These are phyloP conservation scores for Parnassius orleans DNA, from an alignment of 2,888 invertebrate species.

Conservation along the genomic window DNA sequence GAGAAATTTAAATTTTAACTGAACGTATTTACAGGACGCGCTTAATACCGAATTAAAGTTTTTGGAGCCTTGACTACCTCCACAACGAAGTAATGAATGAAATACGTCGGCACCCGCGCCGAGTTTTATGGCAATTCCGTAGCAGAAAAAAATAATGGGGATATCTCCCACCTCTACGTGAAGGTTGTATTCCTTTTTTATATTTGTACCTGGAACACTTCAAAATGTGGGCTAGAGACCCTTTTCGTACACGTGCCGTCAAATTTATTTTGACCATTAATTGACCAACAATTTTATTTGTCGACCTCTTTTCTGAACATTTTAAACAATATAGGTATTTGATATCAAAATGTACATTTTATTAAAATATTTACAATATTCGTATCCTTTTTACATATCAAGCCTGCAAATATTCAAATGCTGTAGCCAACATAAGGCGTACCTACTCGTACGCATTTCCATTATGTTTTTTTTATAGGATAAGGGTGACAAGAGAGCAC, in stretches of 20 bases:
- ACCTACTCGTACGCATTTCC: too few relatives aligned
- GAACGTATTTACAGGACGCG: not conserved
- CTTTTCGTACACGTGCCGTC: constrained; percentile 69
- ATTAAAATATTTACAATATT: too few relatives aligned
- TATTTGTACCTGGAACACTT: constrained; percentile 62
- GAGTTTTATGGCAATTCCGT: constrained; percentile 64
- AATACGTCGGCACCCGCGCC: constrained; percentile 46
- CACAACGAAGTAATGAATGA: constrained; percentile 63
- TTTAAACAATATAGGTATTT: too few relatives aligned
- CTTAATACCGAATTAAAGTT: constrained; percentile 29
- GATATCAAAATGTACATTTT: too few relatives aligned
- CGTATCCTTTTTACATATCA: too few relatives aligned
- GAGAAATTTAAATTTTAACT: constrained; percentile 28
- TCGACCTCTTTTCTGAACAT: not conserved
- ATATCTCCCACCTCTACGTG: constrained; percentile 61
- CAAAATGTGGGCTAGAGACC: constrained; percentile 30
- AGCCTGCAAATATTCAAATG: too few relatives aligned
- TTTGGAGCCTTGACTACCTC: constrained; percentile 47
- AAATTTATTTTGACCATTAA: constrained; percentile 53
- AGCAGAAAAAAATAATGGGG: constrained; percentile 67
- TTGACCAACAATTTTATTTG: constrained; percentile 30
- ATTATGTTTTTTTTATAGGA: too few relatives aligned
- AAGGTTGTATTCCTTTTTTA: constrained; percentile 53
- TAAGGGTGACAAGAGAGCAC: too few relatives aligned
- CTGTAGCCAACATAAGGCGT: too few relatives aligned